These are phyloP conservation scores for Crocidura indochinensis DNA, from an alignment of 2,797 vertebrate genomes.

Conservation along the genomic window DNA sequence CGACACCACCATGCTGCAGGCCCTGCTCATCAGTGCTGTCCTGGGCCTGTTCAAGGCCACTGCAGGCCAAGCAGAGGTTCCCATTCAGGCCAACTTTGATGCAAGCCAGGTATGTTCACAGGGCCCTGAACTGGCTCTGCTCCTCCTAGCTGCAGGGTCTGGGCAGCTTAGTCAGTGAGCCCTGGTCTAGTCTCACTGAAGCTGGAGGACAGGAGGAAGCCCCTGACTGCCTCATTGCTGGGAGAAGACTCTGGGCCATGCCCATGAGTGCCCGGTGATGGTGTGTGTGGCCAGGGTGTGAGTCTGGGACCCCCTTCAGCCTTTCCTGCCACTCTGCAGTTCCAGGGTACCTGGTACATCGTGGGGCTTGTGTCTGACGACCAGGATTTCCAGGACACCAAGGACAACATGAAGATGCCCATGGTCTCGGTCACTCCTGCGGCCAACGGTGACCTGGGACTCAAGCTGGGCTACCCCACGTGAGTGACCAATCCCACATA, in stretches of 20 bases:
- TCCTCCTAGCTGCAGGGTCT: no score
- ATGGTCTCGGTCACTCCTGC: not conserved
- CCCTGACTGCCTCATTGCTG: no score
- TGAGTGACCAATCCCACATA: conserved; percentile 41
- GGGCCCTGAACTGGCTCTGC: not conserved
- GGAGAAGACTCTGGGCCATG: no score
- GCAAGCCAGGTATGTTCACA: conserved; percentile 22
- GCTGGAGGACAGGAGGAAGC: no score
- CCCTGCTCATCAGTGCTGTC: not conserved
- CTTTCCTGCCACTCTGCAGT: not conserved
- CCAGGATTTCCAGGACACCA: conserved; percentile 69
- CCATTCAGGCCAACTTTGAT: conserved; percentile 64
- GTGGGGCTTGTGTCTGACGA: not conserved
- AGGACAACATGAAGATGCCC: conserved; percentile 53
- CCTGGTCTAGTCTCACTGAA: no score
- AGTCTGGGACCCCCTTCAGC: not conserved
- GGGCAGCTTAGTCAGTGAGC: no score
- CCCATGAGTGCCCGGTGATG: no score
- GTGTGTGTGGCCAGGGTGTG: no score
- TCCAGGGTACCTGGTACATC: conserved; percentile 74
- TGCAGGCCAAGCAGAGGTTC: conserved; percentile 19
- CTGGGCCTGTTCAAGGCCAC: not conserved
- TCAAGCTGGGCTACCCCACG: conserved; percentile 60
- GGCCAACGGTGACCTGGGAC: conserved; percentile 26
- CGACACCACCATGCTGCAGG: not conserved